Evolutionary conservation across 1,140 invertebrate species (phyloP).

Genomic region (Brachionus asplanchnoidis): DNA sequence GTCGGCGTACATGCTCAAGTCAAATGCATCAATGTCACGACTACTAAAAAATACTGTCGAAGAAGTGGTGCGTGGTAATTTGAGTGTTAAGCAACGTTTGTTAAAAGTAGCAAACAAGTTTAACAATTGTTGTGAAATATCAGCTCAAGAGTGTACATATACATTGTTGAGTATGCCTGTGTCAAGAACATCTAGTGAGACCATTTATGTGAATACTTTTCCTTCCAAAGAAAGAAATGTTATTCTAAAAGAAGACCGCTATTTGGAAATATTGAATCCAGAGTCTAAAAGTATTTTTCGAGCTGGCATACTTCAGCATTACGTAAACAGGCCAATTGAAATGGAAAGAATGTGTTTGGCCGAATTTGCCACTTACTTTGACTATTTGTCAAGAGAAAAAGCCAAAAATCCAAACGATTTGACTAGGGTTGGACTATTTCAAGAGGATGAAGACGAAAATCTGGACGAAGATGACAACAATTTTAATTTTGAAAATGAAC

Average conservation of each 20-base stretch:
- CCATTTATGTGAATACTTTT: neutral
- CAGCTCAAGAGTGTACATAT: neutral
- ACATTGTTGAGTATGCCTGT: neutral
- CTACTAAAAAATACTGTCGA: neutral
- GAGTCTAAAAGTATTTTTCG: neutral
- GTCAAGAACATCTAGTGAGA: neutral
- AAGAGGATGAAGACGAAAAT: neutral
- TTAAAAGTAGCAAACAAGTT: neutral
- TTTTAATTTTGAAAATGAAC: neutral
- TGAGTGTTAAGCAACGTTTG: neutral
- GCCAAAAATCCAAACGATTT: neutral
- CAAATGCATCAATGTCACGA: neutral
- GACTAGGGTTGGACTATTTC: neutral
- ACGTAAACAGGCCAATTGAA: neutral
- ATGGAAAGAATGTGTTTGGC: neutral
- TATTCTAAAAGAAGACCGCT: neutral
- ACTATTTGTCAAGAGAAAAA: neutral
- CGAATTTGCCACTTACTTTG: neutral
- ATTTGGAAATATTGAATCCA: neutral
- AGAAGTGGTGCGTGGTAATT: neutral
- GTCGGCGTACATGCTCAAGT: neutral
- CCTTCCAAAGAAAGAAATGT: neutral
- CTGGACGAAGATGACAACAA: slow-evolving; percentile 15
- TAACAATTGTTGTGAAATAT: neutral
- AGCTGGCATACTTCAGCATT: neutral